phyloP scores from a whole-genome alignment of 2,797 vertebrate genomes.

The Kryptolebias ocellatus region DNA sequence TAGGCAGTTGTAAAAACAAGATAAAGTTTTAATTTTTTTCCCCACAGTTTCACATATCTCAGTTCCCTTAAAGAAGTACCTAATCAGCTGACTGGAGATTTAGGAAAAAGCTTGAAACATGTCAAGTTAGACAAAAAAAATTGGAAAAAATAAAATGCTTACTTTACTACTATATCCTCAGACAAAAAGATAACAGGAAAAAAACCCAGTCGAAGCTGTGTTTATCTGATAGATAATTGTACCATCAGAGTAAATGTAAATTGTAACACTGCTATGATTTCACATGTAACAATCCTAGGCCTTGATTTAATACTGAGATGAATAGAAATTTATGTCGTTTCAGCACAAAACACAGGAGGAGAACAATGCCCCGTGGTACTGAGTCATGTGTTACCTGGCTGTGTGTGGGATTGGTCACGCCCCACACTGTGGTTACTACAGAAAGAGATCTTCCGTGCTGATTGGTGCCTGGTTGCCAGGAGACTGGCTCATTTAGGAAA shows the following conservation, averaged over 20 bases:
- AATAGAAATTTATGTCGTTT: background rate
- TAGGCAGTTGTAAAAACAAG: too few species aligned
- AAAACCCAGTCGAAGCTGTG: too few species aligned
- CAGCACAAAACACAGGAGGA: conserved; percentile 7
- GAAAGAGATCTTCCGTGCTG: conserved; percentile 94
- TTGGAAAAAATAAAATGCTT: too few species aligned
- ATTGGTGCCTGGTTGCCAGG: conserved; percentile 93
- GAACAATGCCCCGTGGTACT: conserved; percentile 21
- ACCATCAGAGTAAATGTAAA: background rate
- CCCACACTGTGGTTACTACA: conserved; percentile 98
- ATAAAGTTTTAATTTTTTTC: too few species aligned
- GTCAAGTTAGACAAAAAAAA: too few species aligned
- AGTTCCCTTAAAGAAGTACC: too few species aligned
- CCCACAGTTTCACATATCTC: too few species aligned
- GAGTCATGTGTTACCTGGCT: conserved; percentile 88
- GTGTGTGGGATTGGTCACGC: conserved; percentile 93
- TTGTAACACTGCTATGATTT: background rate
- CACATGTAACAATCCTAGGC: background rate
- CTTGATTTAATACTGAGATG: background rate
- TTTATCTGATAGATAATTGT: too few species aligned
- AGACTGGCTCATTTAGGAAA: conserved; percentile 90
- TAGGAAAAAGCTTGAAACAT: too few species aligned
- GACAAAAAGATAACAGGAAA: too few species aligned
- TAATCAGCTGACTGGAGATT: too few species aligned
- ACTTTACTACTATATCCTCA: too few species aligned